phyloP scores from a whole-genome alignment of 1,140 invertebrate species.

The Zaprionus africanus region DNA sequence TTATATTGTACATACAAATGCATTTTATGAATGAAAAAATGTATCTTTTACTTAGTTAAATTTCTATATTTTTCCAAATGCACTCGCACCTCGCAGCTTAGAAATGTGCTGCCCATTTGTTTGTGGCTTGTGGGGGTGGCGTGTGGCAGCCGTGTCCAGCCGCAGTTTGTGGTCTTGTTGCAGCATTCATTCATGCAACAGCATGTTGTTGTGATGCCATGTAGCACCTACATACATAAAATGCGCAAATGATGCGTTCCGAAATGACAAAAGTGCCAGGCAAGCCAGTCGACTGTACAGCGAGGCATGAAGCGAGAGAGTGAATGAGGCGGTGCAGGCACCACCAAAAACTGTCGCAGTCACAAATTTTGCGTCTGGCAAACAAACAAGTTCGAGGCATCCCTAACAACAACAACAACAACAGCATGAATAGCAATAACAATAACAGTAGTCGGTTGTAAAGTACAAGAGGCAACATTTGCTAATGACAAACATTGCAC shows the following conservation, averaged over 20 bases:
- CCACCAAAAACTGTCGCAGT: slow-evolving; percentile 72
- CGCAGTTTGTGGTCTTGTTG: slow-evolving; percentile 57
- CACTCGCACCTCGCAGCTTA: not conserved
- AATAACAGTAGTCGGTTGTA: slow-evolving; percentile 50
- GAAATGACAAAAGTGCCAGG: slow-evolving; percentile 48
- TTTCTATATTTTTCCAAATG: not conserved
- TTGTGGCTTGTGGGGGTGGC: not conserved
- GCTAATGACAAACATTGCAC: slow-evolving; percentile 77
- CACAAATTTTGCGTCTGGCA: slow-evolving; percentile 70
- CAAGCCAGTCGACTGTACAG: not conserved
- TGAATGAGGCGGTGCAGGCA: not conserved
- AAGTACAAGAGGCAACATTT: slow-evolving; percentile 76
- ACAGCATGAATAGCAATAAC: slow-evolving; percentile 39
- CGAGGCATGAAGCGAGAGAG: not conserved
- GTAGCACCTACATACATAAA: slow-evolving; percentile 77
- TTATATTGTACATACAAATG: not conserved
- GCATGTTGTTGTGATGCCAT: slow-evolving; percentile 50
- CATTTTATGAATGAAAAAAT: not conserved
- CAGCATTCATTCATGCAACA: slow-evolving; percentile 62
- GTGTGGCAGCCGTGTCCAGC: slow-evolving; percentile 20
- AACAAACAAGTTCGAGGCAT: slow-evolving; percentile 37
- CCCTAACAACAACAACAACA: slow-evolving; percentile 16
- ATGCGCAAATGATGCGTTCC: slow-evolving; percentile 73
- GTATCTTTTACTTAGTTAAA: not conserved
- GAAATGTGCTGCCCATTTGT: not conserved